phyloP scores from a whole-genome alignment of 2,888 invertebrate species.

The Cheilosia scutellata region DNA sequence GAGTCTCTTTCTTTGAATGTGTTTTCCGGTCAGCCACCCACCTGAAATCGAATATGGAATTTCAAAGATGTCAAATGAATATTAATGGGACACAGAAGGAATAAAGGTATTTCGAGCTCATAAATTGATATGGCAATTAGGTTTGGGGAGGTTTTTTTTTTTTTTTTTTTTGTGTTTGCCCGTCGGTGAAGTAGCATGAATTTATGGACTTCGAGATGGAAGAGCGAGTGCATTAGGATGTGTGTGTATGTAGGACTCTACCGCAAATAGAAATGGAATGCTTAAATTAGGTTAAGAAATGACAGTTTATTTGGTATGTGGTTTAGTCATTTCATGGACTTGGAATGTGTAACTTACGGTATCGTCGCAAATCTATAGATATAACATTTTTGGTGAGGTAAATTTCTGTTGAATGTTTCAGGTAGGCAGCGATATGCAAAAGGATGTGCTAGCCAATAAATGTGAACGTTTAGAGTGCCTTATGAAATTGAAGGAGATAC shows the following conservation, averaged over 20 bases:
- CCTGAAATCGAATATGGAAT: constrained; percentile 60
- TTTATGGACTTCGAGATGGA: constrained; percentile 44
- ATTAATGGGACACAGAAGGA: constrained; percentile 53
- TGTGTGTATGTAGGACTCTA: background rate
- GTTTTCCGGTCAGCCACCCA: constrained; percentile 50
- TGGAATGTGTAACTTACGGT: constrained; percentile 1
- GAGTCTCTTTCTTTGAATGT: background rate
- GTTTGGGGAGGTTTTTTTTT: constrained; percentile 36
- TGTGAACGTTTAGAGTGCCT: too few relatives aligned
- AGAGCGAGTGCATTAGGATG: background rate
- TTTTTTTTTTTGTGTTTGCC: background rate
- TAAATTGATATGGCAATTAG: constrained; percentile 68
- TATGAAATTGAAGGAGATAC: too few relatives aligned
- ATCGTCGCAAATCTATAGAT: background rate
- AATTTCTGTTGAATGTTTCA: background rate
- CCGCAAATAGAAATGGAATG: constrained; percentile 35
- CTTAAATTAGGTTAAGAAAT: constrained; percentile 26
- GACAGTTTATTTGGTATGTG: constrained; percentile 30
- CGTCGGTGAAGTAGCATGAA: background rate
- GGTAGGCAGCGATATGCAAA: background rate
- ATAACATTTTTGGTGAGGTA: background rate
- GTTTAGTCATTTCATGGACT: constrained; percentile 30
- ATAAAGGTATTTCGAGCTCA: constrained; percentile 61
- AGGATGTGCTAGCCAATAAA: too few relatives aligned
- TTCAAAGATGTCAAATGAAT: constrained; percentile 66